phyloP scores from a whole-genome alignment of 2,113 vertebrate genomes.

The Burhinus oedicnemus region DNA sequence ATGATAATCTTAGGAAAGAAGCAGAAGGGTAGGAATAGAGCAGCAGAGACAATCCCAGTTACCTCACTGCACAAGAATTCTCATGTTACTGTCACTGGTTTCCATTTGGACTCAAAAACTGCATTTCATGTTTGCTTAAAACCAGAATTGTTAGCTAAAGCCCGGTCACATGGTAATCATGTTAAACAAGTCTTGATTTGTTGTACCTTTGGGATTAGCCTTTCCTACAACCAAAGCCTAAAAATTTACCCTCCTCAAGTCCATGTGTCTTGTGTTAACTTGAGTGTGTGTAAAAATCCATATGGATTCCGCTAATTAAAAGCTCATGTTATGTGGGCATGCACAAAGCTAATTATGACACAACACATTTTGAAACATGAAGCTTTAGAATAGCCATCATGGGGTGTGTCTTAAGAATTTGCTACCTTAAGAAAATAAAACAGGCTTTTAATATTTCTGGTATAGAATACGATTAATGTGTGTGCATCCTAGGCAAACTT shows the following conservation, averaged over 20 bases:
- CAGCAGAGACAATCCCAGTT: not conserved
- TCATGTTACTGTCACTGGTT: not conserved
- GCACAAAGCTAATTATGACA: not conserved
- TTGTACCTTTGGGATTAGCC: conserved; percentile 24
- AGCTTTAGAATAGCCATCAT: not conserved
- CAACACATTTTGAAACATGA: not conserved
- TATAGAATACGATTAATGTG: not conserved
- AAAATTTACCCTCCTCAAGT: not conserved
- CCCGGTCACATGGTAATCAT: not conserved
- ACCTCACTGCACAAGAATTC: not conserved
- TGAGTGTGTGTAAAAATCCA: not conserved
- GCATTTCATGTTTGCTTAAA: not conserved
- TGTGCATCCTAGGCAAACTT: not conserved
- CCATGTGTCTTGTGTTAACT: not conserved
- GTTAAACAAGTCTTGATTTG: conserved; percentile 27
- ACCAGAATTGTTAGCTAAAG: not conserved
- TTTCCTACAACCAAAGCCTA: not conserved
- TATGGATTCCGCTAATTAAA: not conserved
- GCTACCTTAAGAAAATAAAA: not conserved
- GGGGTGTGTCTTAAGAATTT: not conserved
- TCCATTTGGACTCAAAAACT: not conserved
- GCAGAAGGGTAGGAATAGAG: not conserved
- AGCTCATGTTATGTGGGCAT: not conserved
- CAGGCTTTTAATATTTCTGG: not conserved
- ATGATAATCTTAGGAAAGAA: not conserved